Evolutionary conservation across 2,113 vertebrate genomes (phyloP).

Genomic region (Protomyctophum bolini): DNA sequence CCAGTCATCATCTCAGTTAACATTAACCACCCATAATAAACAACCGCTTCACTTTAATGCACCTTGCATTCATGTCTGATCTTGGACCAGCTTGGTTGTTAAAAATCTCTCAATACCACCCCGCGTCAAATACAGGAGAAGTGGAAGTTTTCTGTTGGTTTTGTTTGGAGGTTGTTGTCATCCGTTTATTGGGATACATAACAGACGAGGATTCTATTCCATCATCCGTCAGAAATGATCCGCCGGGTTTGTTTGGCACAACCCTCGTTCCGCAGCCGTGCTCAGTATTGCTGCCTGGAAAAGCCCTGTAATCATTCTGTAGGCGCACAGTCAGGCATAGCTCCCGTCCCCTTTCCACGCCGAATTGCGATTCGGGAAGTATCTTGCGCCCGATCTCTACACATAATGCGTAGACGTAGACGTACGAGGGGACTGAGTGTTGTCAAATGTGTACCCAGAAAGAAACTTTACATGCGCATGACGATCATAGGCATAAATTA

Average conservation of each 20-base stretch:
- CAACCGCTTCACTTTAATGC: conserved; percentile 52
- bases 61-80: conserved; percentile 71
- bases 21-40: conserved; percentile 58
- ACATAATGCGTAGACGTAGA: conserved; percentile 77
- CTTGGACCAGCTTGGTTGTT: conserved; percentile 39
- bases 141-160: conserved; percentile 75
- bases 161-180: conserved; percentile 68
- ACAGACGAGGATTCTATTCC: conserved; percentile 64
- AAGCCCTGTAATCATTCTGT: conserved; percentile 68
- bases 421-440: background rate
- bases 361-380: conserved; percentile 73
- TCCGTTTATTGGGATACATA: conserved; percentile 69
- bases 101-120: conserved; percentile 59
- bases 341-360: conserved; percentile 69
- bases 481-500: conserved; percentile 8
- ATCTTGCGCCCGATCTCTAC: conserved; percentile 71
- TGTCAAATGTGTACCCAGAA: conserved; percentile 33
- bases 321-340: conserved; percentile 54
- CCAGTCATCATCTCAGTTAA: conserved; percentile 76
- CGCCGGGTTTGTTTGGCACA: conserved; percentile 59
- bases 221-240: conserved; percentile 65
- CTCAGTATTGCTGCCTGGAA: conserved; percentile 63
- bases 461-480: conserved; percentile 44
- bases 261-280: conserved; percentile 61
- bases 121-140: conserved; percentile 65